Conservation (phyloP, 1,140 invertebrate species). For the Macrotrachela quadricornifera region DNA sequence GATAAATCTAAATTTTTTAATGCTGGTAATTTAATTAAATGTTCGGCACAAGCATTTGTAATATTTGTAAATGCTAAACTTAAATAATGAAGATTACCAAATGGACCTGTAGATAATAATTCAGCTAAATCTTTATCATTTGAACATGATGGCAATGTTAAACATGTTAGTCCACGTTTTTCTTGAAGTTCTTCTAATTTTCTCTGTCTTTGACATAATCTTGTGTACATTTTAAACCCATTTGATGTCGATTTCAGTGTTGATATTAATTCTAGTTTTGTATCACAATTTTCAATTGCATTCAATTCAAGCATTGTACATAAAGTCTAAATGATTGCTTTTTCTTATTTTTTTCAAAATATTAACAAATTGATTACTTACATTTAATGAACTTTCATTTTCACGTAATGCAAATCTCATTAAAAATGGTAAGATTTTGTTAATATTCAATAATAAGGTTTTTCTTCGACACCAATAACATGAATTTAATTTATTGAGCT, state of each 20-base stretch:
- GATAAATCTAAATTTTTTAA: constrained; percentile 63
- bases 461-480: constrained; percentile 61
- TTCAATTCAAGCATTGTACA: constrained; percentile 62
- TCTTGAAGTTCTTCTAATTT: constrained; percentile 61
- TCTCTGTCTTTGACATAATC: constrained; percentile 49
- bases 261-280: constrained; percentile 48
- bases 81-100: constrained; percentile 60
- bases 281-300: constrained; percentile 39
- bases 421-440: constrained; percentile 47
- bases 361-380: constrained; percentile 8
- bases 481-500: constrained; percentile 46
- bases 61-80: constrained; percentile 65
- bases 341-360: no score
- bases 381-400: constrained; percentile 35
- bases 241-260: constrained; percentile 50
- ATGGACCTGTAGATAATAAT: constrained; percentile 47
- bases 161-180: constrained; percentile 54
- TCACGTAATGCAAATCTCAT: constrained; percentile 50
- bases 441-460: constrained; percentile 46
- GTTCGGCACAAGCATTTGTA: constrained; percentile 57
- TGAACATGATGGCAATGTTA: constrained; percentile 57
- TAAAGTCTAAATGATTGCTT: constrained; percentile 36
- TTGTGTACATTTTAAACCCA: constrained; percentile 46
- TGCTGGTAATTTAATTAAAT: constrained; percentile 58
- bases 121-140: constrained; percentile 58